Base-by-base conservation (phyloP, 2,888 invertebrate genomes). In the Acrobeloides nanus region DNA sequence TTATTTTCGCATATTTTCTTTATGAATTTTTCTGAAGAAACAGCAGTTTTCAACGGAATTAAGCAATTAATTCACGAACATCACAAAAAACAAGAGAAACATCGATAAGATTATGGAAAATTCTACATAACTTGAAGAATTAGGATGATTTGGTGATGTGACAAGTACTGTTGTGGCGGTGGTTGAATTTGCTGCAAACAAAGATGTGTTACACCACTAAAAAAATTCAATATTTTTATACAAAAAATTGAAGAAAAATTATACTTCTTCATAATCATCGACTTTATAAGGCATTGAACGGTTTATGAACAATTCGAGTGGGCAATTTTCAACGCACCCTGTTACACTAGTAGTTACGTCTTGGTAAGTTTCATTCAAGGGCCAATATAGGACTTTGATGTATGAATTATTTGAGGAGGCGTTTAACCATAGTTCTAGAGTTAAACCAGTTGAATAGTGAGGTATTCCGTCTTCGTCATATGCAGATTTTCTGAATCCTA, bases 361-460 rank as follows among this genome's bases (percentile, higher is more conserved):
- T 35, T 35, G 35, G 35, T 21, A 35, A 23, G 20, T 35, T 15
- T 35, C 35, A 10, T 35, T 35, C 23, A 23, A 23, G 12, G 35
- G 35, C 35, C 35, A 35, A 23, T n/a, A 35, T 3, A 35, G 35
- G 2, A 31, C 32, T 17, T 31, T 3, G 32, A 31, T 15, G 3
- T 15, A 31, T 31, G 32, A 31, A 15, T 31, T 31, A 15, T 31
- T 31, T 3, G 31, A n/a, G 10, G 10, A n/a, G 10, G 10, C 3
- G 39, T 43, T 41, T 45, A 42, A 12, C 39, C 39, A 39, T 3
- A 42, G 45, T 24, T 42, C 43, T n/a, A 42, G 4, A 3, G 43
- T n/a, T n/a, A 42, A n/a, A 17, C 44, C 12, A 10, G 43, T 20
- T 3, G 43, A 39, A 21, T 42, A 42, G 17, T 45, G 15, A 21